Evolutionary conservation across 2,113 vertebrate genomes (phyloP).

Genomic region (Psittacus erithacus): DNA sequence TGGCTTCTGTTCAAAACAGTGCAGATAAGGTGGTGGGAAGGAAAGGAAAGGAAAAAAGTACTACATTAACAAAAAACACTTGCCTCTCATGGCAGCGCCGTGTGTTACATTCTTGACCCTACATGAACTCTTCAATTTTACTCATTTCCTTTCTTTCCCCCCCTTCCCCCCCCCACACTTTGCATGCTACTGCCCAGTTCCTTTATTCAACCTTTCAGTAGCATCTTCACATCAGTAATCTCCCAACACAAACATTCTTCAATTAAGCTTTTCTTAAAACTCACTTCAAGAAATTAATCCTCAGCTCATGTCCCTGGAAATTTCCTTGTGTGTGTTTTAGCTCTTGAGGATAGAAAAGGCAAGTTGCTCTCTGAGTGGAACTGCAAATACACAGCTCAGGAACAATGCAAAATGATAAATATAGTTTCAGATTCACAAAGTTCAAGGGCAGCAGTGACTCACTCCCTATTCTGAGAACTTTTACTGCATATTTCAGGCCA

Average conservation of each 20-base stretch:
- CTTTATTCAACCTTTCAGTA: background rate
- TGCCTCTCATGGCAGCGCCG: background rate
- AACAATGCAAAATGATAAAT: constrained; percentile 56
- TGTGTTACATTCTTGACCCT: background rate
- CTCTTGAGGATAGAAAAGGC: background rate
- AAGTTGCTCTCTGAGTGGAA: background rate
- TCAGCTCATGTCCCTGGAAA: background rate
- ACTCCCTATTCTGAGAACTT: constrained; percentile 44
- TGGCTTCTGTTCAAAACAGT: background rate
- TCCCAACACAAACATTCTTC: background rate
- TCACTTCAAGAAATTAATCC: background rate
- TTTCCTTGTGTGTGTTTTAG: background rate
- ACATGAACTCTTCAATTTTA: background rate
- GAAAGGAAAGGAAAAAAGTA: background rate
- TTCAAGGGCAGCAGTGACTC: constrained; percentile 55
- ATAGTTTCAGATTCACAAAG: constrained; percentile 41
- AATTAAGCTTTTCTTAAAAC: background rate
- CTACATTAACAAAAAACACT: background rate
- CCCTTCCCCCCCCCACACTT: rapidly evolving
- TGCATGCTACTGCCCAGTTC: background rate
- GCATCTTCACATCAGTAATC: background rate
- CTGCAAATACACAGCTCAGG: background rate
- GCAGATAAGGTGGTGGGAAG: background rate
- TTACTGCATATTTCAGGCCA: constrained; percentile 38
- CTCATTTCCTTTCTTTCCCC: background rate